Evolutionary conservation across 2,888 invertebrate species (phyloP), one percentile per base, ranked within the genome.

Genomic region (Pyralis farinalis): DNA sequence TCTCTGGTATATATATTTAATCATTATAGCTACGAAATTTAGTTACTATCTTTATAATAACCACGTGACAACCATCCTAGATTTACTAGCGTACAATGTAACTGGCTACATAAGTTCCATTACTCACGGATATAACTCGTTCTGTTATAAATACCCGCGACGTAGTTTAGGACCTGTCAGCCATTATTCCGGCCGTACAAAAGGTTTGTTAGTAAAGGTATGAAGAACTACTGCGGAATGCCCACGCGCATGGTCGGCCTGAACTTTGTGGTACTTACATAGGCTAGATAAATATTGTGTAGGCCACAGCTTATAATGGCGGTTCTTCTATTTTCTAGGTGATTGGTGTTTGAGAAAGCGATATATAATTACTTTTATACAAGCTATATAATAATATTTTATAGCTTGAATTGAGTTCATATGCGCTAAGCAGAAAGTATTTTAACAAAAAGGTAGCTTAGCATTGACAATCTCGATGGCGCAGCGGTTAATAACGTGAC

Each of bases 201-300:
- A 81, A 83, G 82, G 85, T 86, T 88, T 87, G 88, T 88, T 87
- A 87, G 86, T 74, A 71, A 81, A 76, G 68, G 75, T 82, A 84
- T 85, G 82, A 81, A 76, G 72, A 67, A 82, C 71, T 67, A 62
- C 67, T 63, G 63, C 63, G 60, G n/a, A 7, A 5, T 25, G 25
- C 25, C 25, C 25, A 25, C 25, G 25, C 25, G 25, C 25, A 25
- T 5, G 25, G 7, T 25, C 3, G 25, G 25, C 25, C 7, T 2
- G 25, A n/a, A n/a, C n/a, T n/a, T n/a, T n/a, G n/a, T 7, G 7
- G 7, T 25, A n/a, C 7, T 25, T 4, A 7, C 25, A 16, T 16
- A 25, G 25, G 2, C 3, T 16, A 16, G 16, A 16, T 16, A 16
- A 16, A 16, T 16, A 16, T 16, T 25, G 25, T 25, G 25, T 25